Conservation (phyloP, 2,888 invertebrate species). For the Parnassius mnemosyne region DNA sequence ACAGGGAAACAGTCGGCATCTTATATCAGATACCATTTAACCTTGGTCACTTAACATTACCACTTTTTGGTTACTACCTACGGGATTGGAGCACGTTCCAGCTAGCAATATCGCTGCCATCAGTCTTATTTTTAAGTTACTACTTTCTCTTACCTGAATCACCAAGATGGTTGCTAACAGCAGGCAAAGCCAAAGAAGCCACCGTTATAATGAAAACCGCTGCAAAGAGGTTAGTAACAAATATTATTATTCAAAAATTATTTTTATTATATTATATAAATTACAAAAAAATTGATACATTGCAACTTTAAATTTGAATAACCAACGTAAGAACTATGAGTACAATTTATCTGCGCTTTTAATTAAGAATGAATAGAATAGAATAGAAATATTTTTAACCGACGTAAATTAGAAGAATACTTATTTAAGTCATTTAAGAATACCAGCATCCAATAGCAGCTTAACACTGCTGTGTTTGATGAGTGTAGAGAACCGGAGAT, state of each 20-base stretch:
- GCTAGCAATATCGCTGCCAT: slow-evolving; percentile 83
- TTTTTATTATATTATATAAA: not conserved
- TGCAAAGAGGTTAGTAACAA: slow-evolving; percentile 70
- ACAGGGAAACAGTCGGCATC: slow-evolving; percentile 85
- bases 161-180: slow-evolving; percentile 88
- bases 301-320: too few species aligned
- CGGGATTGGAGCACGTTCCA: slow-evolving; percentile 85
- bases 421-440: too few species aligned
- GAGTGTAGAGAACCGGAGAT: too few species aligned
- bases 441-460: too few species aligned
- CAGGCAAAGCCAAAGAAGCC: slow-evolving; percentile 84
- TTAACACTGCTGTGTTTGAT: too few species aligned
- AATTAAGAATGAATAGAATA: too few species aligned
- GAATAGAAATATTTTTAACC: too few species aligned
- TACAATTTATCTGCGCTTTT: too few species aligned
- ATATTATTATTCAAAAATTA: not conserved
- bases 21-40: slow-evolving; percentile 85
- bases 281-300: too few species aligned
- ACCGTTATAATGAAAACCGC: slow-evolving; percentile 83
- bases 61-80: slow-evolving; percentile 83
- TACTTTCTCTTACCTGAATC: slow-evolving; percentile 89
- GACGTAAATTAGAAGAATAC: too few species aligned
- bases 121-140: slow-evolving; percentile 83
- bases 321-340: too few species aligned
- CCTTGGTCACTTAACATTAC: slow-evolving; percentile 83